These are phyloP conservation scores for Resseliella maxima DNA, from an alignment of 2,888 invertebrate species.

Conservation along the genomic window DNA sequence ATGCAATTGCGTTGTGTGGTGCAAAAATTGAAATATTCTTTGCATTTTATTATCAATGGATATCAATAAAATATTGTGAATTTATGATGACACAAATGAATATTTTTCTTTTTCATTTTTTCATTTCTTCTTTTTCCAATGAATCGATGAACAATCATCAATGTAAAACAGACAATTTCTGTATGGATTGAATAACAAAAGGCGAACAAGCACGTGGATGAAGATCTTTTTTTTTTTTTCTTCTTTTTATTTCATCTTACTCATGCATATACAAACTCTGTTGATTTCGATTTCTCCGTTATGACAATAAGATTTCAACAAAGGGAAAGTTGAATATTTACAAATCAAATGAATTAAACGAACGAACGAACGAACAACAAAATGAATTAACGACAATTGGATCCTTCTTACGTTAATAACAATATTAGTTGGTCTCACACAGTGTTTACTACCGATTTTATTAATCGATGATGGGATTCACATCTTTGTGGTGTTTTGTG, in stretches of 20 bases:
- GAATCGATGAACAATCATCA: not conserved
- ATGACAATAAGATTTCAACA: not conserved
- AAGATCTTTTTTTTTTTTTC: too few relatives aligned
- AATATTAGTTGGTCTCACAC: conserved; percentile 40
- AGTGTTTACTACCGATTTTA: conserved; percentile 28
- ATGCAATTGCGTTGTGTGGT: not conserved
- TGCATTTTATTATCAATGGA: conserved; percentile 18
- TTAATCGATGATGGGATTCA: conserved; percentile 15
- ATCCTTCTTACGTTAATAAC: conserved; percentile 52
- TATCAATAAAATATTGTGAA: conserved; percentile 38
- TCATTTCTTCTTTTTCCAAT: conserved; percentile 28
- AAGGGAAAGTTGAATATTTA: conserved; percentile 38
- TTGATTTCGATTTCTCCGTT: not conserved
- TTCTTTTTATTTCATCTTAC: too few relatives aligned
- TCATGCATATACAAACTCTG: not conserved
- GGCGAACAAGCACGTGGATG: not conserved
- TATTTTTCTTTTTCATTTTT: not conserved
- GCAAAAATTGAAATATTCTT: conserved; percentile 49
- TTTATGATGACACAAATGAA: conserved; percentile 11
- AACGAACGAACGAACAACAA: too few relatives aligned
- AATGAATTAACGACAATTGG: conserved; percentile 23
- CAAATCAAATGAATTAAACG: not conserved
- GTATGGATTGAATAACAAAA: not conserved
- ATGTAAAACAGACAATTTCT: not conserved
- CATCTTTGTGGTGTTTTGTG: not conserved